Evolutionary conservation across 2,797 vertebrate genomes (phyloP), one percentile per base, ranked within the genome.

Genomic region (Miichthys miiuy): DNA sequence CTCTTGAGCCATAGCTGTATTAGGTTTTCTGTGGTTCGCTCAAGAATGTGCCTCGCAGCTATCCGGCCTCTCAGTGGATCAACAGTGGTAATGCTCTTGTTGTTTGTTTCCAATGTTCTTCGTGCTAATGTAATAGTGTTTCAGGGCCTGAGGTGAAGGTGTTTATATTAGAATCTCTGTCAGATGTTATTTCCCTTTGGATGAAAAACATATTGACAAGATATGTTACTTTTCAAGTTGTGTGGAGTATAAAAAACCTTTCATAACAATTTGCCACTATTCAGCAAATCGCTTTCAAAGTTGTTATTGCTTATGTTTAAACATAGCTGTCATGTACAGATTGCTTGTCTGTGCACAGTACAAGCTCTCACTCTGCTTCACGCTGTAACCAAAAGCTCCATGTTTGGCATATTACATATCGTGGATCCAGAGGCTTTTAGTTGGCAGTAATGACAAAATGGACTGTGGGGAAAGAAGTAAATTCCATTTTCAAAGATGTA

Each of bases 11-110:
- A 68, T 1, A 38, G 52, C 50, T 73, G 54, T 63, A 77, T 86
- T 79, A 56, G 9, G 66, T 88, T 86, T 86, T 87, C 79, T 81
- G 72, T 54, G 81, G 63, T 52, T 82, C 11, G 10, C 64, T 79
- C 54, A 87, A 85, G 77, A 91, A 90, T 86, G 80, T 88, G 87
- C 85, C 89, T 85, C 6, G 17, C 73, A 88, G 87, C 79, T 50
- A 83, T 64, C 27, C 3, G 54, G 63, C 74, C 71, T 80, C 81
- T 86, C 65, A 3, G n/a, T 5, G 77, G 84, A 87, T 84, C 65
- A 72, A 64, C 75, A 6, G 65, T 0, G 17, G 68, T 85, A 86
- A 87, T 78, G 75, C 77, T 70, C 60, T 13, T 62, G 73, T 68
- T 84, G 85, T 86, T 89, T 87, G 75, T 85, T 84, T 86, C 80